phyloP scores from a whole-genome alignment of 2,888 invertebrate genomes.

The Cistogaster globosa region DNA sequence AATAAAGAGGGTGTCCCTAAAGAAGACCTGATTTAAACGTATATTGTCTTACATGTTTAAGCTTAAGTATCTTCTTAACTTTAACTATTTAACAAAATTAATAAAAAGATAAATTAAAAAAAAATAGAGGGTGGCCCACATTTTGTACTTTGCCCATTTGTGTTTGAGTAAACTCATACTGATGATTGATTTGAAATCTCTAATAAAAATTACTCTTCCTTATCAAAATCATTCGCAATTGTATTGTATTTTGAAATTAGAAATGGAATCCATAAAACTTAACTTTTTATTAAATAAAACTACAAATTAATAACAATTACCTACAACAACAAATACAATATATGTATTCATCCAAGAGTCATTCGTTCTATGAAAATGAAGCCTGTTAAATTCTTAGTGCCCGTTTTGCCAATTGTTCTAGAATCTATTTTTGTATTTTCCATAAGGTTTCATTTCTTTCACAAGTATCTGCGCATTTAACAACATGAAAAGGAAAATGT shows the following conservation, averaged over 20 bases:
- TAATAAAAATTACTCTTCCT: not conserved
- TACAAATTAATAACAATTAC: slow-evolving; percentile 35
- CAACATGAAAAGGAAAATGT: too few relatives aligned
- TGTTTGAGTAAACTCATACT: too few relatives aligned
- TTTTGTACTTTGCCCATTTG: too few relatives aligned
- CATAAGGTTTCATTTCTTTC: slow-evolving; percentile 44
- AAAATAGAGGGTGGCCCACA: too few relatives aligned
- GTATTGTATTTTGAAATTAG: slow-evolving; percentile 6
- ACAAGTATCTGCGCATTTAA: not conserved
- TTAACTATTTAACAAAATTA: too few relatives aligned
- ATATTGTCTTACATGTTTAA: too few relatives aligned
- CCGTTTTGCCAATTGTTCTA: slow-evolving; percentile 1
- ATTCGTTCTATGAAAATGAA: slow-evolving; percentile 15
- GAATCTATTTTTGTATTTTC: slow-evolving; percentile 3
- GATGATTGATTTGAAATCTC: too few relatives aligned
- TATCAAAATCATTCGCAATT: not conserved
- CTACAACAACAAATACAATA: not conserved
- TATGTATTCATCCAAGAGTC: not conserved
- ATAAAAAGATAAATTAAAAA: too few relatives aligned
- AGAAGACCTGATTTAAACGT: too few relatives aligned
- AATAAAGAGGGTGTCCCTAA: too few relatives aligned
- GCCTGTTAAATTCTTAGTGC: slow-evolving; percentile 28
- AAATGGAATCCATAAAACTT: slow-evolving; percentile 61
- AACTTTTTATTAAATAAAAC: slow-evolving; percentile 45
- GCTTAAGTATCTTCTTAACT: too few relatives aligned